These are phyloP conservation scores for Apteryx mantelli DNA, from an alignment of 2,113 vertebrate genomes.

Conservation along the genomic window DNA sequence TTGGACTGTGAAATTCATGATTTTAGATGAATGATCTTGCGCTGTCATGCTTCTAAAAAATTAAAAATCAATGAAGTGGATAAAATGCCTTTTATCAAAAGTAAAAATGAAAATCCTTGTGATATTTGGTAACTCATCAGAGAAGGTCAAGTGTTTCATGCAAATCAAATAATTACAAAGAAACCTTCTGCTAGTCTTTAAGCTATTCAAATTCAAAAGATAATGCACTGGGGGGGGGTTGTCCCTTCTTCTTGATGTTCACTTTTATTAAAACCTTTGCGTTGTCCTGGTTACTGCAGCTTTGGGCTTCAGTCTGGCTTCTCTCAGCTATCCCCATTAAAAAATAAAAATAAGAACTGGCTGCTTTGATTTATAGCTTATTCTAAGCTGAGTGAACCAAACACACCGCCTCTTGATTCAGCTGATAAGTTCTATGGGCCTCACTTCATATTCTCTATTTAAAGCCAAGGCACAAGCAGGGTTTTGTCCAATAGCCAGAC, in stretches of 20 bases:
- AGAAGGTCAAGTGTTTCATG: slow-evolving; percentile 5
- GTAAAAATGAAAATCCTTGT: neutral
- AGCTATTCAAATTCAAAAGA: slow-evolving; percentile 13
- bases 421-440: neutral
- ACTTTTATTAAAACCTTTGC: slow-evolving; percentile 22
- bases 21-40: neutral
- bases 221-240: neutral
- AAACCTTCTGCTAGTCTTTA: neutral
- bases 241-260: neutral
- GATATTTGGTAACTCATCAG: neutral
- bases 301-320: neutral
- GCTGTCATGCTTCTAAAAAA: neutral
- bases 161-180: neutral
- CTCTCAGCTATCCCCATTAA: neutral
- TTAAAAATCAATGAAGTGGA: neutral
- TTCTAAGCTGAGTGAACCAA: neutral
- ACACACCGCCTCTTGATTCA: neutral
- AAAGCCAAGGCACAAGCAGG: neutral
- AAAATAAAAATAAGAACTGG: neutral
- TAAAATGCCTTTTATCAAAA: slow-evolving; percentile 22
- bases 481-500: neutral
- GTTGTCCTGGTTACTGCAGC: slow-evolving; percentile 45
- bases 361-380: neutral
- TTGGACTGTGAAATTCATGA: neutral
- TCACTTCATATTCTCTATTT: neutral